A percentile compares a stretch with the other conserved stretches of the same genome.
Conservation (phyloP, 2,797 vertebrate species). For the Telmatherina bonti region DNA sequence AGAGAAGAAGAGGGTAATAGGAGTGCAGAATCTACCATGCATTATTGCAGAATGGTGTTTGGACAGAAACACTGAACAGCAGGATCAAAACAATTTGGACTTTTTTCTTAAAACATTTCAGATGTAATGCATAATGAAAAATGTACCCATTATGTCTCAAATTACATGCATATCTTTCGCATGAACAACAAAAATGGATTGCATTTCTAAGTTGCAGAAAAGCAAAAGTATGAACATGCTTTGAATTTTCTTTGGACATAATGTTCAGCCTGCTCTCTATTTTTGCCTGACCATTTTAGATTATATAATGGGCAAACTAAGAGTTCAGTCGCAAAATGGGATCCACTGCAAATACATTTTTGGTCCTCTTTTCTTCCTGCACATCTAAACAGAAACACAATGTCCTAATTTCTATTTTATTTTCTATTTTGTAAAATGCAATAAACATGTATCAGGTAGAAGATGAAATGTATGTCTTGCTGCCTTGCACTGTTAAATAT, state of each 20-base stretch:
- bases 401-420: conserved; percentile 3
- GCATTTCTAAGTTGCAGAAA: neutral
- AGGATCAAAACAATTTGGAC: neutral
- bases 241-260: neutral
- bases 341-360: neutral
- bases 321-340: too few relatives aligned
- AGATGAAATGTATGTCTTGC: neutral
- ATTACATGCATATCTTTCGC: neutral
- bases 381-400: neutral
- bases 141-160: neutral
- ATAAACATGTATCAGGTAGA: neutral
- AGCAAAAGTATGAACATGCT: neutral
- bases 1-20: conserved; percentile 61
- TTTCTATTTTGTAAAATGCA: neutral
- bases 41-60: conserved; percentile 18
- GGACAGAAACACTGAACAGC: conserved; percentile 5
- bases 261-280: neutral
- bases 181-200: neutral
- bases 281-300: neutral
- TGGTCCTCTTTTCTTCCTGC: too few relatives aligned
- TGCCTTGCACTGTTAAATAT: neutral
- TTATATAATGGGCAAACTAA: neutral
- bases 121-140: neutral
- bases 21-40: conserved; percentile 37
- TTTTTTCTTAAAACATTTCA: neutral